Base-by-base conservation (phyloP, 2,113 vertebrate species). In the Campylorhamphus procurvoides region DNA sequence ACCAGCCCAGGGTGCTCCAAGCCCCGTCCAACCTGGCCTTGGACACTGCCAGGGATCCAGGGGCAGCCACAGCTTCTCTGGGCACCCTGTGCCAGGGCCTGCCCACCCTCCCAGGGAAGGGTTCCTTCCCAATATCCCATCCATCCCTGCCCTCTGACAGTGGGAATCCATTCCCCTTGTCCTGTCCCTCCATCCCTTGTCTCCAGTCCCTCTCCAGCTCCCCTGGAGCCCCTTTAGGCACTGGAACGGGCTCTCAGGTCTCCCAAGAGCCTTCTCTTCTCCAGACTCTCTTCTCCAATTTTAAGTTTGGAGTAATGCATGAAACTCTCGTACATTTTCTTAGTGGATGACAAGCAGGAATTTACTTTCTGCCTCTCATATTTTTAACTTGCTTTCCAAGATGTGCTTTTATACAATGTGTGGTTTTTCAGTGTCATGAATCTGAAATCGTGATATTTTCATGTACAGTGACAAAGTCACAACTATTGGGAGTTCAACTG, bases 351-450 rank as follows among this genome's bases (percentile, higher is more conserved):
- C 40, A 84, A 28, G 31, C 12, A 49, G 29, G 62, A 72, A 46
- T 53, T 75, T 79, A 66, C 66, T 74, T 77, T n/a, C 23, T 39
- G 7, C 40, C 6, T 76, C 14, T 58, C 28, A 50, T 4, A 4
- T 6, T 29, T 44, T 47, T 73, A 63, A 37, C 28, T 37, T 3
- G 3, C 16, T 60, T 89, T 47, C 20, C 33, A 56, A 50, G 62
- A 52, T 22, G 20, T 1, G 0, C 4, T 35, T 39, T 47, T 56
- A 5, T 35, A 29, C 6, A 11, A 0, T 0, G 1, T 42, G 13
- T 19, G 23, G n/a, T 86, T 76, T 66, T 71, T 18, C 27, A 58
- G 22, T 66, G 59, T 31, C 9, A 1, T 33, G 17, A 58, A 84
- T 74, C 31, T 9, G 33, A 53, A 89, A 66, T 58, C 14, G 37